Evolutionary conservation across 2,113 vertebrate genomes (phyloP), one percentile per base, ranked within the genome.

Genomic region (Oceanites oceanicus): DNA sequence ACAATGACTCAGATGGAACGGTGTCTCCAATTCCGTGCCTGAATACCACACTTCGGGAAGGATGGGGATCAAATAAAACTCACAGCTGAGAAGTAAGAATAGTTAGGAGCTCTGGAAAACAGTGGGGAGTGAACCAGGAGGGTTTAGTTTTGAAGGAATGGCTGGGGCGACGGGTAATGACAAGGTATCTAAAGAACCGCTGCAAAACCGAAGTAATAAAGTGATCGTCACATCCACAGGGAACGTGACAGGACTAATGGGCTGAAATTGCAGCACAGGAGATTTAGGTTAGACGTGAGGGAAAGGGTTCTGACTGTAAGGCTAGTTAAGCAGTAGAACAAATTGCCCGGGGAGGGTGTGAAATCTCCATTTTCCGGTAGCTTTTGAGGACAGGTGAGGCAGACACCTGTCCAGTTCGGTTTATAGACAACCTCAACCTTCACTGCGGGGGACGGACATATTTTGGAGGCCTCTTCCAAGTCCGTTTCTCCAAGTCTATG

Each of bases 381-480:
- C 36, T 92, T 82, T 34, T 82, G 56, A 79, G 58, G 49, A n/a
- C 30, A 70, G 9, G 19, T 22, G 49, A 86, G 63, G 68, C 61
- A 90, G 20, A 20, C 9, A 50, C 11, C 30, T 20, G 19, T 50
- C 15, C 29, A 32, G 32, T 13, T 9, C 2, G 2, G 38, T 56
- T 86, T n/a, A 80, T 3, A 72, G 34, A 61, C 58, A 94, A 47
- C 36, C 27, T 50, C 71, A 77, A 7, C 38, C 50, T 71, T 75
- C 2, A 0, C 27, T 5, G 14, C 7, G n/a, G 9, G 8, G 5
- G 10, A 15, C 7, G 38, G 38, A 7, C 17, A 38, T 13, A 19
- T n/a, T 62, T 61, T 68, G 23, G 47, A 83, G 58, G 45, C 16
- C 25, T 11, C 25, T 58, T 88, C 38, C 75, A 83, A 34, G 13